Conservation (phyloP, 2,113 vertebrate genomes). For the Oenanthe melanoleuca region DNA sequence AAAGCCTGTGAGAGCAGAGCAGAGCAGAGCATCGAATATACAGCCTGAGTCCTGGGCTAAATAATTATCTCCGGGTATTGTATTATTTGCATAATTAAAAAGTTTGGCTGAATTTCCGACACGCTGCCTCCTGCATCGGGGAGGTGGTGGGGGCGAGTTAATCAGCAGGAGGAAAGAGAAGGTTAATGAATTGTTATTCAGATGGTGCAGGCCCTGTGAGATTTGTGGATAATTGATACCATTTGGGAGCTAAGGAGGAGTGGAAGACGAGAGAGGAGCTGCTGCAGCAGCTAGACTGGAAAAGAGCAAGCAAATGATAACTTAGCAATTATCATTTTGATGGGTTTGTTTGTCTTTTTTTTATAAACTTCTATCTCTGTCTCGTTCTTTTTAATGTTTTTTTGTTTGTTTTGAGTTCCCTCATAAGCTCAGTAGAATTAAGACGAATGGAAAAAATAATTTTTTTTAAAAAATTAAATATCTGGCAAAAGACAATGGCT, state of each 20-base stretch:
- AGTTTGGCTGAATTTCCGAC: conserved; percentile 58
- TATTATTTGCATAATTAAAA: conserved; percentile 75
- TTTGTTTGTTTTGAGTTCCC: neutral
- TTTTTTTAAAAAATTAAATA: neutral
- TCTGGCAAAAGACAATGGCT: neutral
- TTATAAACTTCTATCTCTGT: neutral
- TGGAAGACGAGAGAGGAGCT: conserved; percentile 54
- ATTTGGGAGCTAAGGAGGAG: conserved; percentile 66
- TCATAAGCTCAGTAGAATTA: neutral
- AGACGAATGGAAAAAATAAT: neutral
- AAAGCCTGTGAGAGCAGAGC: conserved; percentile 49
- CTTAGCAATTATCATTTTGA: conserved; percentile 76
- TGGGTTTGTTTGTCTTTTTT: conserved; percentile 43
- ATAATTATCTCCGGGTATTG: conserved; percentile 62
- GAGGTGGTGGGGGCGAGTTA: conserved; percentile 48
- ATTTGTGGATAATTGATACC: conserved; percentile 77
- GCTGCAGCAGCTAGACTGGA: conserved; percentile 26
- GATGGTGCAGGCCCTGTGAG: conserved; percentile 68
- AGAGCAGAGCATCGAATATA: neutral
- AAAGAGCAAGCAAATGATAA: conserved; percentile 66
- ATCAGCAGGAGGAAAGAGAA: conserved; percentile 74
- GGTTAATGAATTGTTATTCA: conserved; percentile 77
- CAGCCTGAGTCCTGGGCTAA: conserved; percentile 51
- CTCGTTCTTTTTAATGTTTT: neutral
- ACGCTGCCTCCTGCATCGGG: conserved; percentile 28